These are phyloP conservation scores for Spisula subtruncata DNA, from an alignment of 2,888 invertebrate genomes.

Conservation along the genomic window DNA sequence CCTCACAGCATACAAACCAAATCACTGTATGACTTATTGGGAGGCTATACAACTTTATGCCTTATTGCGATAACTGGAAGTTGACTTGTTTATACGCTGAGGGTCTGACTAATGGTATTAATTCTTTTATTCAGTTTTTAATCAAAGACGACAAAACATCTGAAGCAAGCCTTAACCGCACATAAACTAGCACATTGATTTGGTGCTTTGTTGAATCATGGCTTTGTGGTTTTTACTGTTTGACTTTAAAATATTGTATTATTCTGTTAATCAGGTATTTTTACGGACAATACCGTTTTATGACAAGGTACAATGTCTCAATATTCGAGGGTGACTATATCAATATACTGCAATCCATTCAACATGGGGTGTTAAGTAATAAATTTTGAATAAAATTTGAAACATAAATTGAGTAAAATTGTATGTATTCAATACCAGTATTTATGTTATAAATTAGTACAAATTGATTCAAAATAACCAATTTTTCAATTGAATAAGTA, in stretches of 20 bases:
- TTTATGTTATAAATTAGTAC: background rate
- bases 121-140: too few relatives aligned
- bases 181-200: too few relatives aligned
- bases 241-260: background rate
- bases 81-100: too few relatives aligned
- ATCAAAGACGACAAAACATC: too few relatives aligned
- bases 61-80: too few relatives aligned
- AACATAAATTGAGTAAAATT: background rate
- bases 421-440: background rate
- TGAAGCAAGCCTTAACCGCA: too few relatives aligned
- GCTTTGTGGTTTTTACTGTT: background rate
- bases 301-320: background rate
- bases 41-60: too few relatives aligned
- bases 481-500: background rate
- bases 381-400: slow-evolving; percentile 10
- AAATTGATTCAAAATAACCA: slow-evolving; percentile 16
- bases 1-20: too few relatives aligned
- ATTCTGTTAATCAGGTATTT: background rate
- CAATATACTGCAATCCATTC: background rate
- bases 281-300: background rate
- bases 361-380: background rate
- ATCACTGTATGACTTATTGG: too few relatives aligned
- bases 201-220: too few relatives aligned
- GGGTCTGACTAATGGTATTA: too few relatives aligned
- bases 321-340: slow-evolving; percentile 9